Evolutionary conservation across 2,113 vertebrate species (phyloP), one percentile per base, ranked within the genome.

Genomic region (Antechinus stuartii): DNA sequence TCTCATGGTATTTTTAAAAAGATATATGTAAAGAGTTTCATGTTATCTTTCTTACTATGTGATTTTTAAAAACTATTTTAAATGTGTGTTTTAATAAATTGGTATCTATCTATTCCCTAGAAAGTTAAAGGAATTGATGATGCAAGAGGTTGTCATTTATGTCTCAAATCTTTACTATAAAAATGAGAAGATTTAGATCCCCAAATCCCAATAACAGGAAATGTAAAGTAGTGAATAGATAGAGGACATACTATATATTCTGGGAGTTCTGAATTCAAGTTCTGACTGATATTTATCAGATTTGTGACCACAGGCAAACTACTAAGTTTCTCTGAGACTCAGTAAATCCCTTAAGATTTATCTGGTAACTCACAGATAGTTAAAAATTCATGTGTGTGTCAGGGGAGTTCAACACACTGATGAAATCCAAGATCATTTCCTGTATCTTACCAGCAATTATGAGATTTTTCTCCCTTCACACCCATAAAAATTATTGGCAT

Each of bases 1-100:
- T 90, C 95, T 91, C 53, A 57, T n/a, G 94, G 14, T 46, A 91
- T 90, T 95, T 95, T 61, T 76, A 6, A 92, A 95, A 92, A 89
- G 27, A 92, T 68, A 93, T 90, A 68, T 93, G 52, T 24, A 90
- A 61, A 91, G 91, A 92, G 46, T 84, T 89, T 61, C 61, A 56
- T 42, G 16, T n/a, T 76, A n/a, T 4, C 61, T 76, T 35, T 76
- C 3, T 76, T 12, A n/a, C 11, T 61, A 22, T 61, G 6, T 54
- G 30, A 52, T 52, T 52, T 52, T 52, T 52, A 10, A 1, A 9
- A 52, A 9, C 4, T 52, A 10, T 52, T 11, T 52, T 9, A 23
- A 93, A 90, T 92, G 42, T 42, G 42, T 42, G 89, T 94, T 94
- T 96, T 30, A 92, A 35, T 90, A 54, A 27, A 93, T 91, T 91